Percentiles rank a stretch among this genome's conserved stretches.
phyloP scores from a whole-genome alignment of 1,140 invertebrate species.

The Lanistes nyassanus region DNA sequence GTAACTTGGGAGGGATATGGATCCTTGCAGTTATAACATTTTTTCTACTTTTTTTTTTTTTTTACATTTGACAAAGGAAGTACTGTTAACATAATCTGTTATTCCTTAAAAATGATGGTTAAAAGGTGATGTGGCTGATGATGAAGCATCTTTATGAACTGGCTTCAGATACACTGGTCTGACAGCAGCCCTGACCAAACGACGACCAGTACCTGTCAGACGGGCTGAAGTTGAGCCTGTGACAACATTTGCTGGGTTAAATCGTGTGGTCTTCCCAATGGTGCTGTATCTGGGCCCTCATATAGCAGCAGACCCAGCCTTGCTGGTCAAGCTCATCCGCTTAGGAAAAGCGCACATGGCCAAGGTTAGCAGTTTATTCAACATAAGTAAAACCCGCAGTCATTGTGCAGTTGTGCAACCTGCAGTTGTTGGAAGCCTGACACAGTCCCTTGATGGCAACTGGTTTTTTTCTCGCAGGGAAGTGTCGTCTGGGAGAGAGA shows the following conservation, averaged over 20 bases:
- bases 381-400: no score
- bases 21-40: no score
- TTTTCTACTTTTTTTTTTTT: no score
- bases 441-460: no score
- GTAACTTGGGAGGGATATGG: no score
- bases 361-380: constrained; percentile 60
- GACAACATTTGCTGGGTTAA: constrained; percentile 77
- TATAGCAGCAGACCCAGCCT: constrained; percentile 85
- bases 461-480: no score
- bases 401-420: no score
- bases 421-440: no score
- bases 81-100: no score
- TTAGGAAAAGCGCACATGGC: constrained; percentile 77
- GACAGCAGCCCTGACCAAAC: constrained; percentile 68
- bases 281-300: constrained; percentile 87
- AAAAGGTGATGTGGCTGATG: not conserved
- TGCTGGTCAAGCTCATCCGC: constrained; percentile 73
- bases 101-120: not conserved
- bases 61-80: no score
- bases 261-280: constrained; percentile 86
- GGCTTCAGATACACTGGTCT: constrained; percentile 77
- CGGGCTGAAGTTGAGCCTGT: constrained; percentile 68
- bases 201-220: constrained; percentile 26
- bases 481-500: no score
- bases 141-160: constrained; percentile 11